Evolutionary conservation across 1,140 invertebrate species (phyloP), one percentile per base, ranked within the genome.

Genomic region (Saccostrea echinata): DNA sequence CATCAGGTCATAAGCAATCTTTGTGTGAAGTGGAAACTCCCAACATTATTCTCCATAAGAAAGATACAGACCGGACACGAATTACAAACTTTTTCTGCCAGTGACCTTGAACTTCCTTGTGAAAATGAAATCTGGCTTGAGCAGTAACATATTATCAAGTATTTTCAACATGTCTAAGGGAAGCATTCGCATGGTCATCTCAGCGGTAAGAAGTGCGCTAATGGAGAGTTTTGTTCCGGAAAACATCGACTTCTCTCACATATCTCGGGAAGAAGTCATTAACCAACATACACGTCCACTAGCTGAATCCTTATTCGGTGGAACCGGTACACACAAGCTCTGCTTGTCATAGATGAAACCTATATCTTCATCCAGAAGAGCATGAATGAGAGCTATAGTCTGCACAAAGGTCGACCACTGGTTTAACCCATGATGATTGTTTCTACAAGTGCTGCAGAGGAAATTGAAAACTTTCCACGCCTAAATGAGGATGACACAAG

Each of bases 341-440:
- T 87, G 18, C 53, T 84, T 30, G 86, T 87, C 3, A n/a, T 84
- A 12, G 83, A 88, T 43, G 51, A 57, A 27, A 88, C 86, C 1
- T 88, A 88, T 57, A 84, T 87, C 68, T 87, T 30, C 51, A 84
- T 87, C 64, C 55, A 87, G 43, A 87, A 87, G 68, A 87, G 81
- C 57, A 12, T 9, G 3, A 43, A 87, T 21, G 52, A 35, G 35
- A 76, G 21, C 13, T 88, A 76, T 33, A 88, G 83, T 51, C 61
- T 84, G 24, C 83, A 88, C 30, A 87, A 87, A 76, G 80, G 57
- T 21, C n/a, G 83, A 35, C 83, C 87, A 9, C 43, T 85, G 21
- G 68, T 88, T 21, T 81, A 88, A 24, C 87, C 84, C 0, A 85
- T 88, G 84, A 53, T 88, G 1, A 80, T 88, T 82, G 87, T 88